Percentiles rank a stretch among this genome's conserved stretches.
These are phyloP conservation scores for Bimastos eiseni DNA, from an alignment of 2,888 invertebrate species.

Conservation along the genomic window DNA sequence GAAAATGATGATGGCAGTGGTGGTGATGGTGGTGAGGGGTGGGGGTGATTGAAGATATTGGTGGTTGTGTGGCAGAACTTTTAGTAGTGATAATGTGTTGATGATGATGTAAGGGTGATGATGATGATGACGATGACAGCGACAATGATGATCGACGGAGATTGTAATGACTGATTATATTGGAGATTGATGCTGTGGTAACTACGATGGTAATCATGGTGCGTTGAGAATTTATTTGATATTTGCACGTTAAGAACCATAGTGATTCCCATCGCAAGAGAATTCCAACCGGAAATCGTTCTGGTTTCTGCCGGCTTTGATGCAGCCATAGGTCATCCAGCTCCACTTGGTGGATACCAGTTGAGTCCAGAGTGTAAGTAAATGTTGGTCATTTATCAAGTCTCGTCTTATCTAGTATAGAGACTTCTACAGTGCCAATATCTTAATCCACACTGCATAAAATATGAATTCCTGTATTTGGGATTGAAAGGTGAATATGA, in stretches of 20 bases:
- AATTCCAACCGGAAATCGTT: conserved; percentile 81
- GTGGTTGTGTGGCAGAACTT: too few relatives aligned
- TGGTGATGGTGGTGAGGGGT: too few relatives aligned
- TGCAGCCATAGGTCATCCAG: conserved; percentile 89
- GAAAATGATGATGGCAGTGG: too few relatives aligned
- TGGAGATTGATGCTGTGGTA: not conserved
- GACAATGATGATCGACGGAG: too few relatives aligned
- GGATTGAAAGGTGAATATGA: too few relatives aligned
- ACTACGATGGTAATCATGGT: not conserved
- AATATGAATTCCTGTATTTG: too few relatives aligned
- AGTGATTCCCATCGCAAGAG: conserved; percentile 90
- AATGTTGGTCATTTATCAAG: not conserved
- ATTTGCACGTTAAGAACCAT: conserved; percentile 69
- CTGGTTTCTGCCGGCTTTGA: conserved; percentile 98
- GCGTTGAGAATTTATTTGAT: not conserved
- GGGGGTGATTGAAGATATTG: too few relatives aligned
- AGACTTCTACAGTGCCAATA: too few relatives aligned
- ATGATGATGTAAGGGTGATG: not conserved
- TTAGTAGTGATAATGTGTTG: too few relatives aligned
- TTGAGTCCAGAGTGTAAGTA: conserved; percentile 82
- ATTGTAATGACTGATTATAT: too few relatives aligned
- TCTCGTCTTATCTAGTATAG: not conserved
- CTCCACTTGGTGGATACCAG: conserved; percentile 92
- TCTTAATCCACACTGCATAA: too few relatives aligned
- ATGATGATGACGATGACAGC: not conserved